Conservation (phyloP, 1,140 invertebrate genomes). For the Microplitis mediator region DNA sequence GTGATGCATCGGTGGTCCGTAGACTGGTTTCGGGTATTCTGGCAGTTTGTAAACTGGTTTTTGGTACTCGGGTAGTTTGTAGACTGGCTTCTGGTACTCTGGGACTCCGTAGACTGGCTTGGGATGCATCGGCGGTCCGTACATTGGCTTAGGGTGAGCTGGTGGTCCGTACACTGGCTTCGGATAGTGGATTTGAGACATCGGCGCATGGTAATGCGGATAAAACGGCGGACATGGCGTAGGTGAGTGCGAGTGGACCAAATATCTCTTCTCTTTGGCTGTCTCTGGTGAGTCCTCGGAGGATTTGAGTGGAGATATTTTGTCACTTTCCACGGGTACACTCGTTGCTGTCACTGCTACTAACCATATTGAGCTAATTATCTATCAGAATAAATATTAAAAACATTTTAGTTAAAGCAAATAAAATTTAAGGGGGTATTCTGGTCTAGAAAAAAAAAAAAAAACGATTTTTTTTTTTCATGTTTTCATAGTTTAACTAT, state of each 20-base stretch:
- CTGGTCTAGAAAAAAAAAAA: too few relatives aligned
- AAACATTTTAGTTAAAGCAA: too few relatives aligned
- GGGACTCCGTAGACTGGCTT: neutral
- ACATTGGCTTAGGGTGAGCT: slow-evolving; percentile 29
- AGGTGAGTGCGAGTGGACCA: slow-evolving; percentile 17
- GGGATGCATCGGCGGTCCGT: neutral
- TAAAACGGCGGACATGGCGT: slow-evolving; percentile 48
- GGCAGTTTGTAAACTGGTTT: slow-evolving; percentile 17
- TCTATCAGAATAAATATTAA: too few relatives aligned
- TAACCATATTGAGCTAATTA: slow-evolving; percentile 40
- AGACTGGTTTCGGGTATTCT: slow-evolving; percentile 29
- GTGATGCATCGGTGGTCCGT: neutral
- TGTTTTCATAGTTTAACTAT: too few relatives aligned
- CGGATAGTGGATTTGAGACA: slow-evolving; percentile 29
- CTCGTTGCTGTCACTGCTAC: neutral
- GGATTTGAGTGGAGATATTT: neutral
- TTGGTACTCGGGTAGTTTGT: neutral
- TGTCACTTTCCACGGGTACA: too few relatives aligned
- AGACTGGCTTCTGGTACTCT: slow-evolving; percentile 29
- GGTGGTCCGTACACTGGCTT: slow-evolving; percentile 37
- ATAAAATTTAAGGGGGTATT: too few relatives aligned
- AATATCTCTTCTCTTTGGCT: slow-evolving; percentile 46
- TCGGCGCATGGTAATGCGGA: slow-evolving; percentile 34
- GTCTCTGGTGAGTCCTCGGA: neutral
- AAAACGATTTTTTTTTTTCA: too few relatives aligned